Conservation (phyloP, 1,140 invertebrate genomes). For the Leguminivora glycinivorella region DNA sequence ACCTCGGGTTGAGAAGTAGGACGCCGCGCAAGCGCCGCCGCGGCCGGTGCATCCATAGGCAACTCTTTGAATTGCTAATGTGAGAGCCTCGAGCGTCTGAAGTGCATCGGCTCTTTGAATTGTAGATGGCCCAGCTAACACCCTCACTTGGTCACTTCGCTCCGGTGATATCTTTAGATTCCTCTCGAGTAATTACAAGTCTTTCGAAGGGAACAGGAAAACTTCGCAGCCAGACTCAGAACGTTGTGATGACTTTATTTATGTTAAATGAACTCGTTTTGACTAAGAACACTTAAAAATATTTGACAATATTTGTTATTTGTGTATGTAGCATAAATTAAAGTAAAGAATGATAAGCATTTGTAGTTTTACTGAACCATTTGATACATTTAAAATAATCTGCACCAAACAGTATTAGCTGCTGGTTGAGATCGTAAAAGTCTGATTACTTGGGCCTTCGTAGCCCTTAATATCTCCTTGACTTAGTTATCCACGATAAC, state of each 20-base stretch:
- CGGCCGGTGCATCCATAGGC: slow-evolving; percentile 56
- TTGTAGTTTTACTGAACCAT: too few relatives aligned
- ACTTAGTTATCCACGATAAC: neutral
- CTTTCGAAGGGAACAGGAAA: neutral
- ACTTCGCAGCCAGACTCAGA: neutral
- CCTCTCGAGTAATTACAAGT: neutral
- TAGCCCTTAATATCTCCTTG: neutral
- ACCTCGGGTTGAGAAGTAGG: slow-evolving; percentile 69
- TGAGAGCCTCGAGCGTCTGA: slow-evolving; percentile 18
- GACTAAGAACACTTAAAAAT: too few relatives aligned
- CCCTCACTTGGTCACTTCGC: neutral
- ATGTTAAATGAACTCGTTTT: neutral
- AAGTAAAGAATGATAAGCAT: too few relatives aligned
- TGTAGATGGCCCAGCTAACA: slow-evolving; percentile 2
- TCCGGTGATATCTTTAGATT: neutral
- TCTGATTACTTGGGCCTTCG: neutral
- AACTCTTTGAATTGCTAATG: slow-evolving; percentile 66
- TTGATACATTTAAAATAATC: too few relatives aligned
- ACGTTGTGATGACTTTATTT: neutral
- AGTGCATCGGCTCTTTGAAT: slow-evolving; percentile 25
- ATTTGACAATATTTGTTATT: too few relatives aligned
- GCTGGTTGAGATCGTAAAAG: neutral
- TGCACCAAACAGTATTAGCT: neutral
- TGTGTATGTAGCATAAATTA: too few relatives aligned
- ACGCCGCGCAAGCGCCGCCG: slow-evolving; percentile 69